Percentiles rank a stretch among this genome's conserved stretches.
Conservation (phyloP, 2,113 vertebrate species). For the Fukomys damarensis region DNA sequence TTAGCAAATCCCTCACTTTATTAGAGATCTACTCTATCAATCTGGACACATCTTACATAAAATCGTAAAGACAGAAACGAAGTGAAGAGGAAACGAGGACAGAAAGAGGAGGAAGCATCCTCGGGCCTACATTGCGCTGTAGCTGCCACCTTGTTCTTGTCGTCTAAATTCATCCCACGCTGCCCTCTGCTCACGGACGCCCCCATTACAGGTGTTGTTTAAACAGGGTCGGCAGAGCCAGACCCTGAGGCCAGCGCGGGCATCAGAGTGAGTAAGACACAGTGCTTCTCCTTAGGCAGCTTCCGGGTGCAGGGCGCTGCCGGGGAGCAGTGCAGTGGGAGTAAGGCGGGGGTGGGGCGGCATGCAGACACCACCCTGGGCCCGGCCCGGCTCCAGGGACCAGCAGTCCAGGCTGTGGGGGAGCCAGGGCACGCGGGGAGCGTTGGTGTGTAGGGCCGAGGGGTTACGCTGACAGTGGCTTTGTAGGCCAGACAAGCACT, state of each 20-base stretch:
- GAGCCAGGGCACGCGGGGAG: background rate
- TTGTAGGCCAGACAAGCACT: background rate
- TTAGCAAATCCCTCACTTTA: background rate
- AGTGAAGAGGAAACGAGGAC: no score
- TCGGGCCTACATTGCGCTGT: background rate
- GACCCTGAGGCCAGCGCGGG: background rate
- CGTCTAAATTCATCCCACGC: background rate
- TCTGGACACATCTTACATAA: background rate
- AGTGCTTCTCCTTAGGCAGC: background rate
- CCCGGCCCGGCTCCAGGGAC: background rate
- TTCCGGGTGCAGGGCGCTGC: background rate
- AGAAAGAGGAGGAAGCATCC: background rate
- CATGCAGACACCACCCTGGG: no score
- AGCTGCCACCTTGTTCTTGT: background rate
- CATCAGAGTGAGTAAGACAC: background rate
- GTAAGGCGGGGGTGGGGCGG: no score
- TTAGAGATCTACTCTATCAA: background rate
- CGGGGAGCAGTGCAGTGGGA: background rate
- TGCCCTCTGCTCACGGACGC: background rate
- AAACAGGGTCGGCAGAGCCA: background rate
- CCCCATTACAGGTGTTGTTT: background rate
- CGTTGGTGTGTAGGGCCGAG: background rate
- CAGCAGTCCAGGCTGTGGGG: background rate
- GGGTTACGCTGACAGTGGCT: background rate
- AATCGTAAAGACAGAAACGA: background rate